phyloP scores from a whole-genome alignment of 2,888 invertebrate species.

The Amblyteles armatorius region DNA sequence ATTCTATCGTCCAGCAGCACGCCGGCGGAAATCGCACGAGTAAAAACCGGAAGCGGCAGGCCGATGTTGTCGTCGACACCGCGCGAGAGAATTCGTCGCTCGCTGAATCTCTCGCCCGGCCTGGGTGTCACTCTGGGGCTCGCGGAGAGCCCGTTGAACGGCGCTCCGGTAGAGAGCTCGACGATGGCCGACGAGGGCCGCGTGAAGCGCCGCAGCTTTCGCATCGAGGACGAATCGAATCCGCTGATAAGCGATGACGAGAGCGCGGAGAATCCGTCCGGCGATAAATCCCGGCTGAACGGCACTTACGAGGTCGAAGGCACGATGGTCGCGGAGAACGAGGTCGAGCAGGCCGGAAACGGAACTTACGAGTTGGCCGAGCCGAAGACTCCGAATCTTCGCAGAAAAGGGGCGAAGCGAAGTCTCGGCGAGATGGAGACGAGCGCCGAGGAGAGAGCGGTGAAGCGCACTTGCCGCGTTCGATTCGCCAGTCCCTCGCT shows the following conservation, averaged over 20 bases:
- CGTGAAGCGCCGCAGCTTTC: slow-evolving; percentile 20
- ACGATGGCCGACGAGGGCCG: slow-evolving; percentile 31
- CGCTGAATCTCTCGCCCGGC: slow-evolving; percentile 67
- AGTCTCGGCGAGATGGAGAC: slow-evolving; percentile 51
- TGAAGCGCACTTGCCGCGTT: slow-evolving; percentile 72
- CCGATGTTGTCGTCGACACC: slow-evolving; percentile 68
- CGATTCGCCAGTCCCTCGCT: slow-evolving; percentile 72
- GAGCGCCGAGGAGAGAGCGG: slow-evolving; percentile 41
- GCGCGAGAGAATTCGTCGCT: slow-evolving; percentile 64
- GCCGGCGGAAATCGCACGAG: neutral
- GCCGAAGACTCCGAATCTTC: slow-evolving; percentile 74
- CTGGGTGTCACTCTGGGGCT: slow-evolving; percentile 22
- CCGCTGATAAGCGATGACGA: slow-evolving; percentile 66
- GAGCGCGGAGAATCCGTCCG: slow-evolving; percentile 22
- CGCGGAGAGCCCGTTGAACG: slow-evolving; percentile 43
- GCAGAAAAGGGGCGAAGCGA: slow-evolving; percentile 68
- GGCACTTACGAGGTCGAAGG: slow-evolving; percentile 57
- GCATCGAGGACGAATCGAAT: slow-evolving; percentile 63
- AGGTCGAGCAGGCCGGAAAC: slow-evolving; percentile 51
- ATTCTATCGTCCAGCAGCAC: slow-evolving; percentile 50
- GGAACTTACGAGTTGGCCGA: slow-evolving; percentile 76
- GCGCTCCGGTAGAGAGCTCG: slow-evolving; percentile 51
- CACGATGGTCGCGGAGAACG: slow-evolving; percentile 32
- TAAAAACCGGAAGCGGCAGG: neutral
- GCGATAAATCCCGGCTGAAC: slow-evolving; percentile 35